phyloP scores from a whole-genome alignment of 35 echinoderm and acorn worm genomes.

The Holothuria glaberrima region DNA sequence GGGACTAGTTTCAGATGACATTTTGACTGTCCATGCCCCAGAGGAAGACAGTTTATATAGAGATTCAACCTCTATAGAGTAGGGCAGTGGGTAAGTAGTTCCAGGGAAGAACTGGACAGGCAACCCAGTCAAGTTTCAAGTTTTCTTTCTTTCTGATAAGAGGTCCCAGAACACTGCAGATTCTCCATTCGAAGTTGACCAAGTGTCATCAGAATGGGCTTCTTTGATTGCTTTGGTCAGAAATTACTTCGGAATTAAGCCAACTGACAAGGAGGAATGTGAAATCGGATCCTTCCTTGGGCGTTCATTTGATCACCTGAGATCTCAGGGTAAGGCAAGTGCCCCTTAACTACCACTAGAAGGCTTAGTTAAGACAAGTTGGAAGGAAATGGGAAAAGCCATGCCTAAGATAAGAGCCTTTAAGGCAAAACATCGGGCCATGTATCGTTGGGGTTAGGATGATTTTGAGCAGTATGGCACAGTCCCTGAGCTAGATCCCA shows the following conservation, averaged over 20 bases:
- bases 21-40: background rate
- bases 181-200: too few species aligned
- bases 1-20: background rate
- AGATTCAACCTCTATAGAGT: background rate
- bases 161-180: too few species aligned
- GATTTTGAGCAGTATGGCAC: background rate
- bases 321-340: background rate
- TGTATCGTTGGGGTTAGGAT: background rate
- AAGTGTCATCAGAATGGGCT: background rate
- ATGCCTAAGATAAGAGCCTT: background rate
- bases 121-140: background rate
- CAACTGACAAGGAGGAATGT: background rate
- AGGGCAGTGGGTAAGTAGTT: background rate
- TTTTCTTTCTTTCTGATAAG: too few species aligned
- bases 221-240: background rate
- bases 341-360: background rate
- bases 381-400: background rate
- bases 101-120: background rate
- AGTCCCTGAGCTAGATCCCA: too few species aligned
- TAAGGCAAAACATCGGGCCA: background rate
- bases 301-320: background rate
- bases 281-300: background rate
- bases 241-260: background rate
- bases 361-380: background rate
- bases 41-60: background rate